Conservation (phyloP, 2,888 invertebrate species). For the Cerastis leucographa region DNA sequence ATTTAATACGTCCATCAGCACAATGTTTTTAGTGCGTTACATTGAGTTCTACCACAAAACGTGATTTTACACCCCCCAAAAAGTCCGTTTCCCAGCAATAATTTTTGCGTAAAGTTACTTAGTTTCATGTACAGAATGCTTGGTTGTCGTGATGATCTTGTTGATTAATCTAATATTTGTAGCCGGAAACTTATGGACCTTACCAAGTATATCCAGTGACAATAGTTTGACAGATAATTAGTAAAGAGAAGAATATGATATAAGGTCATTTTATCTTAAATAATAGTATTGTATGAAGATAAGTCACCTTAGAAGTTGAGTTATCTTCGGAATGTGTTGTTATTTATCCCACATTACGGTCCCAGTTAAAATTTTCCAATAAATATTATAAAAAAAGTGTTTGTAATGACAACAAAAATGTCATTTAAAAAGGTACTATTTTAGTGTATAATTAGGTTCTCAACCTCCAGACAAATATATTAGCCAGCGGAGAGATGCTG, state of each 20-base stretch:
- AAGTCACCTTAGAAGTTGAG: too few species aligned
- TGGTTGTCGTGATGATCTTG: too few species aligned
- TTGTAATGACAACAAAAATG: conserved; percentile 2
- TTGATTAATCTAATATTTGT: too few species aligned
- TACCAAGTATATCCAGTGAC: too few species aligned
- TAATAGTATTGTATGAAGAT: not conserved
- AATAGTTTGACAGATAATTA: not conserved
- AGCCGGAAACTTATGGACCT: too few species aligned
- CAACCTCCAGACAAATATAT: conserved; percentile 5
- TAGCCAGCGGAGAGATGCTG: conserved; percentile 33
- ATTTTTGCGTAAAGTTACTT: too few species aligned
- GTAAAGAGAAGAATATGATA: not conserved
- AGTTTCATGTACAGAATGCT: too few species aligned
- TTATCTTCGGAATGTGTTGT: conserved; percentile 8
- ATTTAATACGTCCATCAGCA: too few species aligned
- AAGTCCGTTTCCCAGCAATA: too few species aligned
- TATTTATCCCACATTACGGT: conserved; percentile 29
- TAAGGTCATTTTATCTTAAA: not conserved
- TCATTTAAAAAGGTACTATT: conserved; percentile 23
- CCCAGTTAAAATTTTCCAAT: not conserved
- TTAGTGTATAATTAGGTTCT: conserved; percentile 18
- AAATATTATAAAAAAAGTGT: conserved; percentile 2
- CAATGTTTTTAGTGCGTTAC: too few species aligned
- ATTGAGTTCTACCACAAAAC: too few species aligned
- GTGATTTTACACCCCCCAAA: too few species aligned